Evolutionary conservation across 2,797 vertebrate species (phyloP), one percentile per base, ranked within the genome.

Genomic region (Enteromius fasciolatus): DNA sequence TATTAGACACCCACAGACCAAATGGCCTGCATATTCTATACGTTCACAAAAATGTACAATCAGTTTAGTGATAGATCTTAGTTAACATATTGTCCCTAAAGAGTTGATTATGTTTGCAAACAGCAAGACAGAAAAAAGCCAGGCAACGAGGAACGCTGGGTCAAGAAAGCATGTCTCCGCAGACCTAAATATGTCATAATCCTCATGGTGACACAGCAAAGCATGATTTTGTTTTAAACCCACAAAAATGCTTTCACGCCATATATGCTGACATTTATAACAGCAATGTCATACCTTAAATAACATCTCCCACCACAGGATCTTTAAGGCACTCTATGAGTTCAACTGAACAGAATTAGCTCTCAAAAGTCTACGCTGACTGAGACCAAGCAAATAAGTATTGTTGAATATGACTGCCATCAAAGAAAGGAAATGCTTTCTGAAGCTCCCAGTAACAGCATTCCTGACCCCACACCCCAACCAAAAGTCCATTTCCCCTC

Each of bases 401-500:
- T 78, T 50, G 83, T 67, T 67, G 6, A 84, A n/a, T 73, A 50
- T 50, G 28, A 25, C 52, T 67, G 64, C 17, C 73, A 70, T 44
- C 10, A 70, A n/a, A 61, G 36, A 83, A 83, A 89, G 69, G 79
- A 87, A 90, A 88, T 50, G 7, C 31, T 57, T 28, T 78, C 5
- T 74, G 39, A 50, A 86, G 82, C 67, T 85, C 84, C 73, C 84
- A 80, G 75, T 78, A 82, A 85, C 81, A 76, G 72, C 87, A 83
- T 82, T 87, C 79, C 76, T 88, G 85, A 91, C 91, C 87, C 86
- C 61, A 67, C 63, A 87, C 90, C 88, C 86, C 69, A 41, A 57
- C 72, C 85, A 87, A 78, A 88, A 88, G 82, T 84, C 83, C 17
- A 90, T 92, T 91, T 94, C 92, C 92, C 91, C 88, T 86, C 85